Evolutionary conservation across 1,140 invertebrate species (phyloP).

Genomic region (Drosophila bipectinata): DNA sequence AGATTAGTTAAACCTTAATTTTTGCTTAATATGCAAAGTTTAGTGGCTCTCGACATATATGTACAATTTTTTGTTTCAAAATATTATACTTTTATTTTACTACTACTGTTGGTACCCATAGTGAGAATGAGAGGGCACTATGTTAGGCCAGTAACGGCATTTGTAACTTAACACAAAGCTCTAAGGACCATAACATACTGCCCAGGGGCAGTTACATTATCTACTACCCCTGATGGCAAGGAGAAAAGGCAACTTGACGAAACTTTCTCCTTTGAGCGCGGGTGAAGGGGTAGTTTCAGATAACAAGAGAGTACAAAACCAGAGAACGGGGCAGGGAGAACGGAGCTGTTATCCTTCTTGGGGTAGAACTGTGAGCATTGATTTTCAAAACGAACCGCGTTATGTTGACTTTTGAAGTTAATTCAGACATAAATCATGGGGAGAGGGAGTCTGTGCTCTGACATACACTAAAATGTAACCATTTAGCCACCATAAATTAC

Average conservation of each 20-base stretch:
- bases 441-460: no score
- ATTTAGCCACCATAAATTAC: background rate
- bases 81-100: no score
- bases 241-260: constrained; percentile 62
- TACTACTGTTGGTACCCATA: no score
- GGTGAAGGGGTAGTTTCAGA: constrained; percentile 29
- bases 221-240: constrained; percentile 57
- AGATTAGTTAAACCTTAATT: no score
- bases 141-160: constrained; percentile 5
- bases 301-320: constrained; percentile 12
- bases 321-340: background rate
- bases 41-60: no score
- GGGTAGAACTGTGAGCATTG: background rate
- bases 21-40: no score
- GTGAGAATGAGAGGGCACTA: no score
- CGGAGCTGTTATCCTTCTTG: background rate
- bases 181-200: background rate
- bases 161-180: constrained; percentile 11
- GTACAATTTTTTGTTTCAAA: no score
- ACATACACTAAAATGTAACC: background rate
- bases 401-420: background rate
- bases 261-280: constrained; percentile 39
- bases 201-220: constrained; percentile 52
- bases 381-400: background rate
- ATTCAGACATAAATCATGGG: background rate